These are phyloP conservation scores for Pomatostomus ruficeps DNA, from an alignment of 2,113 vertebrate species.

Conservation along the genomic window DNA sequence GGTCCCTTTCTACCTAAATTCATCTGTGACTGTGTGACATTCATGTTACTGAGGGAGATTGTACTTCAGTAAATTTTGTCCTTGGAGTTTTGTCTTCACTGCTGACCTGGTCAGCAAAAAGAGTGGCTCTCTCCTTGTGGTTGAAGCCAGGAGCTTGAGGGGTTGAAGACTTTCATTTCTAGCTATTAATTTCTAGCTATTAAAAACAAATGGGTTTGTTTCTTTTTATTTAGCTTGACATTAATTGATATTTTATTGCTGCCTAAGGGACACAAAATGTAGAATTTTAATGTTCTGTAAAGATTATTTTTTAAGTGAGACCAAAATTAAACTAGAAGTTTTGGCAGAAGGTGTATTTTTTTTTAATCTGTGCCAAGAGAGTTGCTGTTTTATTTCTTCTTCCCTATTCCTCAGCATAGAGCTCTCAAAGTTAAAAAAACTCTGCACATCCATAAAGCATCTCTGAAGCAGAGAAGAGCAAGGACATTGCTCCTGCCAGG, in stretches of 20 bases:
- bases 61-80: not conserved
- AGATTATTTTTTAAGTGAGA: conserved; percentile 27
- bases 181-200: not conserved
- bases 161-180: not conserved
- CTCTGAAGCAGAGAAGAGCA: not conserved
- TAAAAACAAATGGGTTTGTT: not conserved
- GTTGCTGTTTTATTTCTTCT: not conserved
- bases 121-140: not conserved
- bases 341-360: not conserved
- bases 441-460: not conserved
- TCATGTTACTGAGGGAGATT: not conserved
- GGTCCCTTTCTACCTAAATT: not conserved
- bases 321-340: not conserved
- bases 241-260: not conserved
- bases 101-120: not conserved
- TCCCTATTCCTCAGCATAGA: not conserved
- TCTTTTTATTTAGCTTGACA: not conserved
- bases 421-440: not conserved
- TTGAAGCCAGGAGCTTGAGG: not conserved
- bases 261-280: not conserved
- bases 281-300: not conserved
- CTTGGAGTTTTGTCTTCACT: not conserved
- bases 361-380: not conserved
- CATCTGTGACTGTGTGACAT: not conserved
- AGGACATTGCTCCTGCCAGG: not conserved